Base-by-base conservation (phyloP, 2,113 vertebrate species). In the Anguilla japonica region DNA sequence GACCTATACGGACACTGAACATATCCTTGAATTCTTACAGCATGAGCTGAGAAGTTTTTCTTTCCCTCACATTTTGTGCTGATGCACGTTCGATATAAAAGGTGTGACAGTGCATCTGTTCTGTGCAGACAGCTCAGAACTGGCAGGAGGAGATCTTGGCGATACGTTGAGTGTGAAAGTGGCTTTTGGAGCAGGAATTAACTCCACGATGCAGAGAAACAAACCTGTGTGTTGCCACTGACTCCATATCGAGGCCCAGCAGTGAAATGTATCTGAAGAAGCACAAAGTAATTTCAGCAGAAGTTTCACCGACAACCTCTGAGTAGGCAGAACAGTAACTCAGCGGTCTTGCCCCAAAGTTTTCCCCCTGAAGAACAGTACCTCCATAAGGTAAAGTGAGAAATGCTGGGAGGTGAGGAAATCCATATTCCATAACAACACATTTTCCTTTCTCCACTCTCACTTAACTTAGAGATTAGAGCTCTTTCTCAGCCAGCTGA, bases 311-410 rank as follows among this genome's bases (percentile, higher is more conserved):
- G 34, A 34, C 56, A 56, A 82, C n/a, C 56, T 67, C 18, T 81
- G 16, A 6, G 79, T 56, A 82, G 26, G 41, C 53, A 46, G 60
- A 22, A 43, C 22, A 82, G 41, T 2, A 14, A 46, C 79, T 86
- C 26, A 86, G 79, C 29, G 14, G n/a, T 79, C 11, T n/a, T 63
- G 39, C 39, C 41, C 16, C 71, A 18, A 81, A 86, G 57, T 43
- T 60, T 34, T 60, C 60, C 80, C 53, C 16, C n/a, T 8, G 18
- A 63, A 67, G 78, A 81, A 60, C 63, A 82, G 56, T 46, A 26
- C 56, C 34, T 9, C 41, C 80, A 86, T n/a, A 90, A 94, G 91
- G 93, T 91, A 90, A 91, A 87, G 85, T 89, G 91, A 75, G 90
- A 93, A 93, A 95, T 89, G 67, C 29, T 60, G 81, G 53, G 81